Evolutionary conservation across 2,888 invertebrate species (phyloP).

Genomic region (Acanthoscelides obtectus): DNA sequence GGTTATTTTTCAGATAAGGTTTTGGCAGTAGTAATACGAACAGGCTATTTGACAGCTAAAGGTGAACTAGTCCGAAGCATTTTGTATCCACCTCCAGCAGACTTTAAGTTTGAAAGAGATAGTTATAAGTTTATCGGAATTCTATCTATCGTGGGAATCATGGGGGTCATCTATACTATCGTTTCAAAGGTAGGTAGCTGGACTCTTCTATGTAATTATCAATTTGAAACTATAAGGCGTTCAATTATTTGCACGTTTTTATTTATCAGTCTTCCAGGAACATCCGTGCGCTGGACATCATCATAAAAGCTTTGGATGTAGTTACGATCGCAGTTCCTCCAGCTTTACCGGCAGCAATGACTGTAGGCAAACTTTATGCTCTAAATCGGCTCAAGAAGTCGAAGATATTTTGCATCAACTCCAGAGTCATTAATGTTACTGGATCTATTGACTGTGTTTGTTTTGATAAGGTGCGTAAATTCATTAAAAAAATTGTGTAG

Average conservation of each 20-base stretch:
- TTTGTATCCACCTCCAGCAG: constrained; percentile 91
- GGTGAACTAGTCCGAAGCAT: constrained; percentile 84
- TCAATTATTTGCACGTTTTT: background rate
- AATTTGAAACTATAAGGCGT: background rate
- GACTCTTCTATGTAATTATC: background rate
- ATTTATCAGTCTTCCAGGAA: constrained; percentile 55
- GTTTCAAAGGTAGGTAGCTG: constrained; percentile 66
- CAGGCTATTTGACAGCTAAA: constrained; percentile 89
- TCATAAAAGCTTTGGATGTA: constrained; percentile 82
- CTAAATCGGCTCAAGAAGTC: constrained; percentile 73
- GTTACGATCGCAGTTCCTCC: constrained; percentile 94
- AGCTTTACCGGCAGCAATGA: constrained; percentile 94
- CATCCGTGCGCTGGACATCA: constrained; percentile 59
- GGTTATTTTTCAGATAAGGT: constrained; percentile 24
- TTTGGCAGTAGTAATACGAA: constrained; percentile 70
- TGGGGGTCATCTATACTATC: constrained; percentile 85
- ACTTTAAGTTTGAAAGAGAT: constrained; percentile 93
- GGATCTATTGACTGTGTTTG: constrained; percentile 86
- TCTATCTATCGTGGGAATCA: constrained; percentile 69
- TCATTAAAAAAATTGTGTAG: too few relatives aligned
- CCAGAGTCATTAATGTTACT: constrained; percentile 88
- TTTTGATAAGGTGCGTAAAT: constrained; percentile 72
- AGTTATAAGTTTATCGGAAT: constrained; percentile 86
- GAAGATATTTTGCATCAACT: constrained; percentile 86
- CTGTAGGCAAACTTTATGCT: constrained; percentile 90